Conservation (phyloP, 2,113 vertebrate genomes). For the Coptodon rendalli region DNA sequence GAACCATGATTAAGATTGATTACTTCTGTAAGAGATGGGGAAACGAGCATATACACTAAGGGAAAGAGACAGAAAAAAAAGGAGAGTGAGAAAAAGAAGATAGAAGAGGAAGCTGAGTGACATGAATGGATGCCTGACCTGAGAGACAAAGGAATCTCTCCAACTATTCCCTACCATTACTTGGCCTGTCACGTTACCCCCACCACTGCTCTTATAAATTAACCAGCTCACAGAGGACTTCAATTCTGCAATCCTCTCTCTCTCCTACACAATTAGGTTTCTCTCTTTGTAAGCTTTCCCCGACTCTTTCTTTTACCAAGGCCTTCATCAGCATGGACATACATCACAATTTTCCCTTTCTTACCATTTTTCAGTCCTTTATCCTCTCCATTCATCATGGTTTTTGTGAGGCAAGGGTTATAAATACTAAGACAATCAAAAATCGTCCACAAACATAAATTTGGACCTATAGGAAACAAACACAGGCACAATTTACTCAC, state of each 20-base stretch:
- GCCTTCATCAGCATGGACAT: slow-evolving; percentile 47
- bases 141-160: slow-evolving; percentile 59
- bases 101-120: slow-evolving; percentile 36
- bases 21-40: slow-evolving; percentile 11
- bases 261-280: slow-evolving; percentile 60
- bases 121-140: slow-evolving; percentile 40
- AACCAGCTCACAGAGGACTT: slow-evolving; percentile 61
- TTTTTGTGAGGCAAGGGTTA: background rate
- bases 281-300: slow-evolving; percentile 49
- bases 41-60: background rate
- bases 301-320: slow-evolving; percentile 40
- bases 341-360: slow-evolving; percentile 41
- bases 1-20: slow-evolving; percentile 44
- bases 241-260: slow-evolving; percentile 40
- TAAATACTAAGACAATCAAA: background rate
- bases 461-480: background rate
- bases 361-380: slow-evolving; percentile 34
- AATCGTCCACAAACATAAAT: background rate
- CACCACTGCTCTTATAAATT: slow-evolving; percentile 62
- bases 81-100: slow-evolving; percentile 33
- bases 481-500: background rate
- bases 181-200: slow-evolving; percentile 59
- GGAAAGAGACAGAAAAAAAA: background rate
- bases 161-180: slow-evolving; percentile 61
- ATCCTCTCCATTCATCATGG: slow-evolving; percentile 31